phyloP scores from a whole-genome alignment of 1,140 invertebrate genomes.

The Cherax destructor region DNA sequence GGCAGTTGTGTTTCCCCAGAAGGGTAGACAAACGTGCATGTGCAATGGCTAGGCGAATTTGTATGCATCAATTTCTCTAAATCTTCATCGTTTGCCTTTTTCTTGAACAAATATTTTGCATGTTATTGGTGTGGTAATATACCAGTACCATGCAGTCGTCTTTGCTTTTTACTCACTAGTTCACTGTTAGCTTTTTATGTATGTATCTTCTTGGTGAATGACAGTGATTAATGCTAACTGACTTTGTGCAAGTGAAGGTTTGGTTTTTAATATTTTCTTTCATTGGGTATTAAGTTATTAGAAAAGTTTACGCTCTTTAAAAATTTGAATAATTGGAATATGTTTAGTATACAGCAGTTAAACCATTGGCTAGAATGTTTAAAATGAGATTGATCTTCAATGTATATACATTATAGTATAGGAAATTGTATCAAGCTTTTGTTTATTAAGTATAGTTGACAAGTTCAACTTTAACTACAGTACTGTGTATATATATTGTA shows the following conservation, averaged over 20 bases:
- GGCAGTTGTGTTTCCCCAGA: neutral
- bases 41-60: slow-evolving; percentile 51
- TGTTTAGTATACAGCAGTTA: neutral
- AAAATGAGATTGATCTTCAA: neutral
- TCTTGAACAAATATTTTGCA: slow-evolving; percentile 23
- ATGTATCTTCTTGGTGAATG: slow-evolving; percentile 27
- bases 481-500: neutral
- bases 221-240: neutral
- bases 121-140: slow-evolving; percentile 23
- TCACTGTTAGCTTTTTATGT: slow-evolving; percentile 35
- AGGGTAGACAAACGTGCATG: slow-evolving; percentile 34
- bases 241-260: neutral
- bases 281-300: neutral
- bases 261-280: neutral
- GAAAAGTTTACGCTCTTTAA: neutral
- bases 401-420: neutral
- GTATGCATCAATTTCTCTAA: slow-evolving; percentile 16
- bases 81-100: slow-evolving; percentile 23
- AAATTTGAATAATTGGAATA: neutral
- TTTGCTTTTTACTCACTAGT: slow-evolving; percentile 17
- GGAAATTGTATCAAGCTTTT: neutral
- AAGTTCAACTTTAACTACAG: neutral
- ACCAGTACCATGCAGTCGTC: slow-evolving; percentile 3
- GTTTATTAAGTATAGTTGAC: neutral
- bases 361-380: neutral